Base-by-base conservation (phyloP, 1,140 invertebrate genomes). In the Daktulosphaira vitifoliae region DNA sequence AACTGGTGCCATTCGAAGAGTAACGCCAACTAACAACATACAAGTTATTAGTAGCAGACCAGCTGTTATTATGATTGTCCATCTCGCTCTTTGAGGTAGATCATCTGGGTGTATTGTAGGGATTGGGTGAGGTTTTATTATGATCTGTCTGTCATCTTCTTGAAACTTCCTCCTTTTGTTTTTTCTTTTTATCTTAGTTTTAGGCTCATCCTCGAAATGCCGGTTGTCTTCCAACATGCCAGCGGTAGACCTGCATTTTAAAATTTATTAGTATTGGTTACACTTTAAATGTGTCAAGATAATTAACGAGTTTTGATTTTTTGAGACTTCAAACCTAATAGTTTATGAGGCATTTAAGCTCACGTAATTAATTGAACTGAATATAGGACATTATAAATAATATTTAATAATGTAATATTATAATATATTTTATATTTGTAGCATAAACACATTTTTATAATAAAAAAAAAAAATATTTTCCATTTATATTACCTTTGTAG, bases 61-160 rank as follows among this genome's bases (percentile, higher is more conserved):
- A 39, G 89, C 89, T 20, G 89, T 92, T 67, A 87, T 86, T 72
- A 90, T 87, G 73, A 93, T 92, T 33, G 89, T 90, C 84, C 88
- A 91, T 66, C 87, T 82, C 9, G 89, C 90, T 50, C 87, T 80
- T 64, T 85, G 82, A 1, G 89, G 86, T 68, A 90, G 74, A 71
- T 90, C 88, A 66, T 89, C 86, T 0, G 85, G 84, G 74, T 88
- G 82, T 20, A 70, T 26, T 2, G 49, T 39, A 0, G 56, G 50
- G 3, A 42, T 62, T n/a, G 46, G 26, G 6, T 39, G 50, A n/a
- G 50, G 46, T 65, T 38, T 18, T 50, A 33, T 46, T 9, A 16
- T 20, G 9, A 33, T 29, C 8, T 42, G 15, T 37, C 38, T 37
- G 6, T 39, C 38, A 7, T 65, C 42, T n/a, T 65, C 37, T n/a